phyloP scores from a whole-genome alignment of 2,113 vertebrate genomes.

The Platichthys flesus region DNA sequence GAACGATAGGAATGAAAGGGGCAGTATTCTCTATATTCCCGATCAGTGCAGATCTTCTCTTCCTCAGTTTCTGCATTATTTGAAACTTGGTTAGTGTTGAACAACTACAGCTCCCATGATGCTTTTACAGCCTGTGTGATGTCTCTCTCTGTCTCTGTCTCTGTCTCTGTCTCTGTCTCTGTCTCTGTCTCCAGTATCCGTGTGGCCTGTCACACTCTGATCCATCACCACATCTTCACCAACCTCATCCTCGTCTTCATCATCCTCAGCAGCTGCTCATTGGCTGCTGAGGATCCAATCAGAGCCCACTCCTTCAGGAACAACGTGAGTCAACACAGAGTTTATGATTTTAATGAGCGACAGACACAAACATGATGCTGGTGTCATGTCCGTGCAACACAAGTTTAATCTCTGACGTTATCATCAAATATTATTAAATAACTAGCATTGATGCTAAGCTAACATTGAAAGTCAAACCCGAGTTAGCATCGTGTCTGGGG shows the following conservation, averaged over 20 bases:
- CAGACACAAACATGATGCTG: background rate
- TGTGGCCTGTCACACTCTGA: slow-evolving; percentile 88
- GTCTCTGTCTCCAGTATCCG: slow-evolving; percentile 82
- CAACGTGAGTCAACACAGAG: slow-evolving; percentile 83
- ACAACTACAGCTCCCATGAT: background rate
- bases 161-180: background rate
- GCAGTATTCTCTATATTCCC: too few species aligned
- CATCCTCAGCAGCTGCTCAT: slow-evolving; percentile 94
- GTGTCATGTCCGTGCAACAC: background rate
- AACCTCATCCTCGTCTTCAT: slow-evolving; percentile 97
- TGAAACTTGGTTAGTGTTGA: too few species aligned
- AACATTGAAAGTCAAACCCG: background rate
- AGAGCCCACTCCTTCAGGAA: slow-evolving; percentile 92
- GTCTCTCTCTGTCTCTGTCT: background rate
- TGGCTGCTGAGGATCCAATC: slow-evolving; percentile 95
- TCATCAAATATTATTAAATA: background rate
- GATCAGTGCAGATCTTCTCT: too few species aligned
- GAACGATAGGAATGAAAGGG: too few species aligned
- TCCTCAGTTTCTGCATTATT: too few species aligned
- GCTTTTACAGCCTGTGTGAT: background rate
- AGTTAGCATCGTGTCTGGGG: background rate
- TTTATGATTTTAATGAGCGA: too few species aligned
- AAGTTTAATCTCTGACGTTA: background rate
- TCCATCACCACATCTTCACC: slow-evolving; percentile 95
- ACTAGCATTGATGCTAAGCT: slow-evolving; percentile 19